Conservation (phyloP, 2,888 invertebrate species). For the Lasioglossum marginatum region DNA sequence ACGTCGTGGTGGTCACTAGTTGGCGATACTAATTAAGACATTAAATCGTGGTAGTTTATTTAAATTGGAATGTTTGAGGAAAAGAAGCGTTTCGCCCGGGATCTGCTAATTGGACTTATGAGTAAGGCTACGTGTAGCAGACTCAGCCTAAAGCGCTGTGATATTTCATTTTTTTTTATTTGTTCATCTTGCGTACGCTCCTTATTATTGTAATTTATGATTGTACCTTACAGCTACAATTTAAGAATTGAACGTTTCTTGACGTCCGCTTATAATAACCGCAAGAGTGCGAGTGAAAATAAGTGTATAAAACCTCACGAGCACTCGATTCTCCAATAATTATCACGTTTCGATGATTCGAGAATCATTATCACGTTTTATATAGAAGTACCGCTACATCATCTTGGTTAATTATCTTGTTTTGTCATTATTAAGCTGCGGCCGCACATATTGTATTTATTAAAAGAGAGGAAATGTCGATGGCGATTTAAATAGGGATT, state of each 20-base stretch:
- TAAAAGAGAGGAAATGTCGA: not conserved
- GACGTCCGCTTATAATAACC: not conserved
- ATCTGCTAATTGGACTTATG: not conserved
- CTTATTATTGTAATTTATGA: slow-evolving; percentile 6
- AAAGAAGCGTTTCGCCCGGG: not conserved
- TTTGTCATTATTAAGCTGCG: not conserved
- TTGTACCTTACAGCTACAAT: slow-evolving; percentile 6
- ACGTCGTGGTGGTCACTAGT: slow-evolving; percentile 3
- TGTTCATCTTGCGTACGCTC: not conserved
- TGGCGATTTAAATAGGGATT: not conserved
- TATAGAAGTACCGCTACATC: not conserved
- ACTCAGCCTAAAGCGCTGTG: not conserved
- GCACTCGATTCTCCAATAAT: not conserved
- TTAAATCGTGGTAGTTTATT: slow-evolving; percentile 2
- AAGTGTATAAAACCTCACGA: not conserved
- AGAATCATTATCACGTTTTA: not conserved
- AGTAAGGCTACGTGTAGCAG: not conserved
- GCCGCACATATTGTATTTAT: not conserved
- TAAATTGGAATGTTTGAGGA: slow-evolving; percentile 6
- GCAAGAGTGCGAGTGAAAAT: not conserved
- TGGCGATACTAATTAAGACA: not conserved
- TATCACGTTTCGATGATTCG: not conserved
- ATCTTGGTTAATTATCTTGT: too few species aligned
- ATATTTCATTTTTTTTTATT: not conserved
- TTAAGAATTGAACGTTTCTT: not conserved